Evolutionary conservation across 2,888 invertebrate species (phyloP).

Genomic region (Thymelicus sylvestris): DNA sequence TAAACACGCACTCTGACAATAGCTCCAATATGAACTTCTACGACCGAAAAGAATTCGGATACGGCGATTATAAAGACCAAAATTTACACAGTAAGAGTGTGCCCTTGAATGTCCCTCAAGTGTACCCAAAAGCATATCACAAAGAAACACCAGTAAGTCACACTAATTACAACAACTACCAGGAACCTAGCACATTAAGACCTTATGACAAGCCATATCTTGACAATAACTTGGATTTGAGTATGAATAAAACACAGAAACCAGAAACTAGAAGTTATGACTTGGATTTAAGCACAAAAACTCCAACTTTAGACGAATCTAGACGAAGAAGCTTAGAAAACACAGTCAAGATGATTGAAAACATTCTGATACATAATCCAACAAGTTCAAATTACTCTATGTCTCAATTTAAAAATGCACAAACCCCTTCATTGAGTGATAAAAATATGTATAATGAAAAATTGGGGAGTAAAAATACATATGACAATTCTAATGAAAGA

Average conservation of each 20-base stretch:
- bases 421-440: neutral
- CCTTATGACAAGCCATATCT: conserved; percentile 39
- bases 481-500: neutral
- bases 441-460: conserved; percentile 3
- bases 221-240: conserved; percentile 50
- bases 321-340: conserved; percentile 68
- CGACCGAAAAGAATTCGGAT: conserved; percentile 42
- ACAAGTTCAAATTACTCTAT: conserved; percentile 29
- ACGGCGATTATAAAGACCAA: conserved; percentile 38
- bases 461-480: neutral
- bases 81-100: conserved; percentile 44
- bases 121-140: conserved; percentile 56
- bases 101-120: conserved; percentile 60
- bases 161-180: conserved; percentile 46
- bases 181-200: conserved; percentile 41
- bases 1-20: conserved; percentile 58
- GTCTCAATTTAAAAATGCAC: conserved; percentile 10
- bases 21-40: conserved; percentile 40
- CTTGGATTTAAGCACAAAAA: conserved; percentile 38
- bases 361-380: conserved; percentile 55
- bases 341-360: conserved; percentile 69
- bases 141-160: conserved; percentile 50
- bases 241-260: conserved; percentile 39
- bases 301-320: conserved; percentile 46
- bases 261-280: conserved; percentile 29